A percentile compares a stretch with the other conserved stretches of the same genome.
Conservation (phyloP, 2,113 vertebrate genomes). For the Semnornis frantzii region DNA sequence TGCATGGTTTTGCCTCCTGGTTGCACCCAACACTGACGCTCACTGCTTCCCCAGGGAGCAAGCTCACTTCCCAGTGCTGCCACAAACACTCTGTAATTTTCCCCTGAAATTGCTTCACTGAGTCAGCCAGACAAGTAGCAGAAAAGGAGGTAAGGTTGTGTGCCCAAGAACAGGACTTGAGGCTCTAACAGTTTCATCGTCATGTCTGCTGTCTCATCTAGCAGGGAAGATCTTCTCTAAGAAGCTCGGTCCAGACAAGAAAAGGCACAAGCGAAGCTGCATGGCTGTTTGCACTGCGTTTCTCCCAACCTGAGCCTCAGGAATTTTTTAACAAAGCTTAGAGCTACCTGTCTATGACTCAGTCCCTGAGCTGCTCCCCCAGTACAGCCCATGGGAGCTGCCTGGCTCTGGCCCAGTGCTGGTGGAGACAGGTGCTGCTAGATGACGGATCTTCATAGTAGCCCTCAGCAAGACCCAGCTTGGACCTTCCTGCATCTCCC, state of each 20-base stretch:
- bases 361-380: neutral
- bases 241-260: neutral
- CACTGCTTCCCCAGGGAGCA: accelerated
- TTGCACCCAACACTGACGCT: accelerated
- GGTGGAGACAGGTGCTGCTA: neutral
- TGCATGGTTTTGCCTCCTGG: neutral
- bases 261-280: neutral
- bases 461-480: accelerated
- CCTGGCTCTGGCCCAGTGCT: accelerated
- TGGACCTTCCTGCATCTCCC: neutral
- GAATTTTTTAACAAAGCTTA: neutral
- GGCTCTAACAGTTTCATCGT: neutral
- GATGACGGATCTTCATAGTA: neutral
- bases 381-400: neutral
- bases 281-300: neutral
- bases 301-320: neutral
- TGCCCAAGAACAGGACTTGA: neutral
- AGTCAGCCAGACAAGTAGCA: neutral
- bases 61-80: neutral
- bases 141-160: neutral
- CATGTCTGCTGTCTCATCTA: neutral
- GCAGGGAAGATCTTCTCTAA: neutral
- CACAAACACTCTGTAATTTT: neutral
- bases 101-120: neutral
- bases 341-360: neutral